These are phyloP conservation scores for Microplitis deprimator DNA, from an alignment of 2,888 invertebrate species.

Conservation along the genomic window DNA sequence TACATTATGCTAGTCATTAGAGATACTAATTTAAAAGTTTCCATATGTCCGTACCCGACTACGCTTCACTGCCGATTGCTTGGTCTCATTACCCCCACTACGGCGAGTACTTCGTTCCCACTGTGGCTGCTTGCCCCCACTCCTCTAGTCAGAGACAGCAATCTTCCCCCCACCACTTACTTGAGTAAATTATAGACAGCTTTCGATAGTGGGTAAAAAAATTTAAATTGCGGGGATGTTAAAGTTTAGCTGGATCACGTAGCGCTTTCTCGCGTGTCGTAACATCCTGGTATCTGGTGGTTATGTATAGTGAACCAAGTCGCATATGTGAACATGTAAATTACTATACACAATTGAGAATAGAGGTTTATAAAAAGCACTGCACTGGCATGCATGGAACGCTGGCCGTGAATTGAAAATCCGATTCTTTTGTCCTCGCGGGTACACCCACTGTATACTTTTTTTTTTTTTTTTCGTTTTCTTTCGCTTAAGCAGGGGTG, in stretches of 20 bases:
- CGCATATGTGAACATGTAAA: constrained; percentile 3
- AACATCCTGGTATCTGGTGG: not conserved
- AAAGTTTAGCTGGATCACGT: no score
- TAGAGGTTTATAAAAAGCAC: constrained; percentile 23
- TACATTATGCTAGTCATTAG: constrained; percentile 54
- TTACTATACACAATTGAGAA: constrained; percentile 1
- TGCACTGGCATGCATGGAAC: constrained; percentile 34
- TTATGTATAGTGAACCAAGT: constrained; percentile 8
- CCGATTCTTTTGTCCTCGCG: constrained; percentile 49
- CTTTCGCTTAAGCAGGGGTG: constrained; percentile 11
- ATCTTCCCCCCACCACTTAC: not conserved
- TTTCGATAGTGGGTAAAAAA: no score
- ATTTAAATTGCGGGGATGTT: no score
- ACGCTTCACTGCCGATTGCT: constrained; percentile 43
- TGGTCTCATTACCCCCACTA: constrained; percentile 43
- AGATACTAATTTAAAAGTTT: constrained; percentile 58
- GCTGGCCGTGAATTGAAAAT: constrained; percentile 36
- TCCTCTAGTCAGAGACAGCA: not conserved
- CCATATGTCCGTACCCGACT: constrained; percentile 40
- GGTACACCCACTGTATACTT: constrained; percentile 42
- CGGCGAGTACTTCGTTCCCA: not conserved
- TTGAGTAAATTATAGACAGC: not conserved
- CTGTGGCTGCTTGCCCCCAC: not conserved
- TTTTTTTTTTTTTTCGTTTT: constrained; percentile 12
- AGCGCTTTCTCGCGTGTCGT: no score